Evolutionary conservation across 2,888 invertebrate species (phyloP), one percentile per base, ranked within the genome.

Genomic region (Geotrupes spiniger): DNA sequence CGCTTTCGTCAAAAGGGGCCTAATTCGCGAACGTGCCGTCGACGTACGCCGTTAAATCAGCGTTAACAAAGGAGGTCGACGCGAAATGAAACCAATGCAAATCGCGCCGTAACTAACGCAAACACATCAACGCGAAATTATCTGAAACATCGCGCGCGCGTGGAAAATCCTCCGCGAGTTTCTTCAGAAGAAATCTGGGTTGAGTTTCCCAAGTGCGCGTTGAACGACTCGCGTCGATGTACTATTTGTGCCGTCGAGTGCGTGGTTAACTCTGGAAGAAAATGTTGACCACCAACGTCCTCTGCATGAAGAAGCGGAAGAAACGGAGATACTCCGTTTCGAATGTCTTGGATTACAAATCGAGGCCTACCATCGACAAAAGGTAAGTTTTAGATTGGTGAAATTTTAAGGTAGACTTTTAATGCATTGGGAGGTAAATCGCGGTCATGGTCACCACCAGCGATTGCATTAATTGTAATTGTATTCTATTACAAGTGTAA

Each of bases 221-320:
- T 3, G 21, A 21, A 21, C 21, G 21, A 21, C 6, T 21, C 6
- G 21, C 21, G 21, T 4, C 21, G 21, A 21, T 6, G 21, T n/a
- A n/a, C n/a, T n/a, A n/a, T n/a, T n/a, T n/a, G n/a, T n/a, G n/a
- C n/a, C 21, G 21, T 4, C 21, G 21, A 3, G 33, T 10, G 12
- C 33, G n/a, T 14, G 15, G 33, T 15, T 12, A 33, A 21, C 21
- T 6, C 3, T 4, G 6, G 21, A 4, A 5, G 11, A 33, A 33
- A 33, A 71, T 71, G 72, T 58, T 72, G 56, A 61, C 70, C 36
- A 63, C 70, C 2, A 70, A 70, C 56, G 70, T 71, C 49, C 56
- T 71, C 56, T 71, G 71, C 59, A 61, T 72, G 53, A 72, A 71
- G 55, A 71, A 68, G 54, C 61, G 65, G 51, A 71, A 69, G 58